phyloP scores from a whole-genome alignment of 2,797 vertebrate genomes.

The Alectoris magna region DNA sequence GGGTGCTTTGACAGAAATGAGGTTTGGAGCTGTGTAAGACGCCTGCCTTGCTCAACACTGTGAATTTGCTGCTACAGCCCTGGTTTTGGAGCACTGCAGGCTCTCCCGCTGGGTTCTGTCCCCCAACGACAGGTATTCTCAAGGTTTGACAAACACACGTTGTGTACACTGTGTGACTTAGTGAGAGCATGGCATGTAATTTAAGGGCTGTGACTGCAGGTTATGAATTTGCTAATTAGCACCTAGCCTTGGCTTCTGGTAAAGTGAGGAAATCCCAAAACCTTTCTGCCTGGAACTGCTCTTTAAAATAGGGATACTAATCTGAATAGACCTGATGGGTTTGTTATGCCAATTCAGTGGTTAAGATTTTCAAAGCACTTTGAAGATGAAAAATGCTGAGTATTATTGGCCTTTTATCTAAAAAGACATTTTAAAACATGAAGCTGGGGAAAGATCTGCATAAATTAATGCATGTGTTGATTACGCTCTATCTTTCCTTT shows the following conservation, averaged over 20 bases:
- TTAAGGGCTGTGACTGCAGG: not conserved
- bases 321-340: constrained; percentile 29
- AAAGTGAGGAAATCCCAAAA: not conserved
- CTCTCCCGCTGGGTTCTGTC: not conserved
- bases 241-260: not conserved
- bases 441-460: constrained; percentile 69
- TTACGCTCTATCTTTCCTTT: constrained; percentile 67
- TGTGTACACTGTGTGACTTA: not conserved
- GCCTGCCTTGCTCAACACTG: not conserved
- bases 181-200: not conserved
- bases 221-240: constrained; percentile 22
- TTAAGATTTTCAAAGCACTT: constrained; percentile 68
- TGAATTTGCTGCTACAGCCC: not conserved
- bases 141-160: not conserved
- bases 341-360: not conserved
- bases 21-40: accelerated
- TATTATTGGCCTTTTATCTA: constrained; percentile 69
- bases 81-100: accelerated
- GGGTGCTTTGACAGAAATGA: not conserved
- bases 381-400: constrained; percentile 71
- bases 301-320: constrained; percentile 13
- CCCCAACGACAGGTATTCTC: accelerated
- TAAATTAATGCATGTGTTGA: constrained; percentile 71
- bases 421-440: constrained; percentile 65
- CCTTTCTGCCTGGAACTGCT: constrained; percentile 9